Conservation (phyloP, 1,140 invertebrate genomes). For the Nomia melanderi region DNA sequence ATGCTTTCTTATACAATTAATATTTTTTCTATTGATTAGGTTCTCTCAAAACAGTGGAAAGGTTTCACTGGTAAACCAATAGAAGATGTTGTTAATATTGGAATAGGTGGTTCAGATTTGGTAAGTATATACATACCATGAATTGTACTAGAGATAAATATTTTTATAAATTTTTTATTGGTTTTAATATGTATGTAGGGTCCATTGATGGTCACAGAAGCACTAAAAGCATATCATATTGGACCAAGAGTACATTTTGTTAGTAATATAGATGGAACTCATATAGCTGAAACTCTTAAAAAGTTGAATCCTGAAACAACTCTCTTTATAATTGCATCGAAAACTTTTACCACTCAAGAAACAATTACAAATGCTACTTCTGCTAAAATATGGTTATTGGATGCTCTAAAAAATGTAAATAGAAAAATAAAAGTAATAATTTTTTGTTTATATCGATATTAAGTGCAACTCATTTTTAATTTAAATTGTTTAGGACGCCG, state of each 20-base stretch:
- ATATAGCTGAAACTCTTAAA: constrained; percentile 96
- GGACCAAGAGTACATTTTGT: constrained; percentile 98
- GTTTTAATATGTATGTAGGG: constrained; percentile 83
- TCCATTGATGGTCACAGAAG: constrained; percentile 99
- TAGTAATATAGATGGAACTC: constrained; percentile 99
- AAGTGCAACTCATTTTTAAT: constrained; percentile 23
- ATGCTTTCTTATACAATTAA: constrained; percentile 43
- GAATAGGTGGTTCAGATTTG: constrained; percentile 99
- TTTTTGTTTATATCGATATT: neutral
- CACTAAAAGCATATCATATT: constrained; percentile 94
- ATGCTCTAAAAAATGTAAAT: constrained; percentile 92
- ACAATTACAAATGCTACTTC: constrained; percentile 99
- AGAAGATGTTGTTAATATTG: constrained; percentile 99
- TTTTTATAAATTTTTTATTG: constrained; percentile 23
- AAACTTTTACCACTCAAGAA: constrained; percentile 99
- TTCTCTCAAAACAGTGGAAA: constrained; percentile 88
- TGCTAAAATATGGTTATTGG: constrained; percentile 97
- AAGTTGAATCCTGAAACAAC: constrained; percentile 95
- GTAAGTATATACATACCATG: constrained; percentile 75
- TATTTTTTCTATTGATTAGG: constrained; percentile 74
- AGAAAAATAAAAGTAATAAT: constrained; percentile 8
- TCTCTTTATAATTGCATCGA: constrained; percentile 99
- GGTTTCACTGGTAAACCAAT: constrained; percentile 97
- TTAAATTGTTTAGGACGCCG: constrained; percentile 83
- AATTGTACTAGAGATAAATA: constrained; percentile 21